Base-by-base conservation (phyloP, 2,888 invertebrate species). In the Cremastinae sp. region DNA sequence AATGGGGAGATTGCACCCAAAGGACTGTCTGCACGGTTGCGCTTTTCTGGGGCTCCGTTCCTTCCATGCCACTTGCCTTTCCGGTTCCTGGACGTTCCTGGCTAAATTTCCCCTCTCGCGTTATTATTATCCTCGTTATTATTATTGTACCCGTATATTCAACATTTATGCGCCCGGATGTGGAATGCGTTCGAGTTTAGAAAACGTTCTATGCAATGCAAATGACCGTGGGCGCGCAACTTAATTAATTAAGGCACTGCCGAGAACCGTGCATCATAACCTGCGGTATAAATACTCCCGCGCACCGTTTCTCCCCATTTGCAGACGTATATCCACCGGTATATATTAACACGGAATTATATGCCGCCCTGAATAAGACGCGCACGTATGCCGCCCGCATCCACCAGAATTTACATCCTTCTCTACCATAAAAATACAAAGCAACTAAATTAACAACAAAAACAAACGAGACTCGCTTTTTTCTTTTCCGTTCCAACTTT, bases 231-330 rank as follows among this genome's bases (percentile, higher is more conserved):
- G 75, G 54, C 66, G 81, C 77, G 79, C 78, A 82, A 84, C 81
- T 85, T 84, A 84, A 85, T 86, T 86, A 86, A 86, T 86, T 85
- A 85, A 85, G 80, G 78, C 70, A 61, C 61, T 28, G 49, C 9
- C 61, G 59, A 69, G 59, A 16, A 12, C 47, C 68, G 69, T 64
- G 43, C 74, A 58, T 73, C 76, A 73, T 72, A 69, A 65, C 68
- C 16, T 28, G 58, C 58, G 41, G 68, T 64, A 75, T 75, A 71
- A 75, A 75, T 59, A 65, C 58, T 53, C 28, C 12, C 38, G 41
- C 61, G 38, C 61, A n/a, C 9, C 20, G 10, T 12, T 53, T 1
- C 47, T 28, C 28, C 28, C 18, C 54, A 61, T 59, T 16, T 56
- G 14, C 36, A 22, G 7, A 34, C 18, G 45, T 54, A 28, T 43